Conservation (phyloP, 2,888 invertebrate species). For the Pyrrhia umbra region DNA sequence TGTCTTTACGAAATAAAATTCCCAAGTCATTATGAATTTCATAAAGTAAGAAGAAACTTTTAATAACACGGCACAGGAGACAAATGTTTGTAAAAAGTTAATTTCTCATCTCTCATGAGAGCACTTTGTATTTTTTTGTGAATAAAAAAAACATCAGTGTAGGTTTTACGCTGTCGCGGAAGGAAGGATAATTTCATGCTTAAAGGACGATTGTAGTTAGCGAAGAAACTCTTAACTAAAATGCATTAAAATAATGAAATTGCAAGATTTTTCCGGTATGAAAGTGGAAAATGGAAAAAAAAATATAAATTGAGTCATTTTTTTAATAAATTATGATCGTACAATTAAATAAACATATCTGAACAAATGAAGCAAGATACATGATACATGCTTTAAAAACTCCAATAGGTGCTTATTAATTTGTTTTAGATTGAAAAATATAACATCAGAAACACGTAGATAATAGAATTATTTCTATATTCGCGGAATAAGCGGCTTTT, state of each 20-base stretch:
- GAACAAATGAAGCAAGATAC: not conserved
- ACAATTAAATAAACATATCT: not conserved
- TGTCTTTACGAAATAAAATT: constrained; percentile 66
- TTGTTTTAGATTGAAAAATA: too few species aligned
- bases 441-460: too few species aligned
- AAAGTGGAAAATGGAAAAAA: too few species aligned
- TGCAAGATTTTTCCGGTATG: too few species aligned
- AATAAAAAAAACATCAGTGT: constrained; percentile 56
- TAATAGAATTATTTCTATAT: too few species aligned
- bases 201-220: constrained; percentile 12
- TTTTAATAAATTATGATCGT: constrained; percentile 9
- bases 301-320: not conserved
- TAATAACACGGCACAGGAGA: constrained; percentile 68
- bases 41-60: constrained; percentile 69
- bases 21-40: constrained; percentile 69
- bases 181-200: constrained; percentile 38
- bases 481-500: too few species aligned
- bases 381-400: not conserved
- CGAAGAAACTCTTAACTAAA: constrained; percentile 17
- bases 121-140: constrained; percentile 64
- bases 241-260: constrained; percentile 28
- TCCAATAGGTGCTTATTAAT: too few species aligned
- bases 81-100: constrained; percentile 73
- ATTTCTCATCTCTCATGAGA: constrained; percentile 68
- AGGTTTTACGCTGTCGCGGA: constrained; percentile 56